Base-by-base conservation (phyloP, 2,888 invertebrate genomes). In the Lasioglossum zephyrum region DNA sequence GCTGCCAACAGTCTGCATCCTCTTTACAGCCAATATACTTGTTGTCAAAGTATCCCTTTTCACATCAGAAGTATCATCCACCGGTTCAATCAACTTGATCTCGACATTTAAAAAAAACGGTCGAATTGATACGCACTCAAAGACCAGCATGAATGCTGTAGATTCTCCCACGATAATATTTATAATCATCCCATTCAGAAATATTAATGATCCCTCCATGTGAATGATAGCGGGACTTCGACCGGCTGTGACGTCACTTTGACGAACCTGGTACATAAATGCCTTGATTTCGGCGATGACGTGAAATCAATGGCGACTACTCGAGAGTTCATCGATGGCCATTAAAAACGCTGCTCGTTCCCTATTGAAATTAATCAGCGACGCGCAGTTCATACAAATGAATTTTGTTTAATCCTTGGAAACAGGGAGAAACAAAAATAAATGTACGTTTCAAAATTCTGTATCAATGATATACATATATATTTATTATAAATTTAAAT, bases 11-110 rank as follows among this genome's bases (percentile, higher is more conserved):
- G 66, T 36, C 66, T 36, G 66, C 36, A 36, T 66, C 66, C 66
- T 66, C 66, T 66, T 66, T 66, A 31, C 36, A 36, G 66, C 36
- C 66, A 22, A 66, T 36, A 66, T 36, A 9, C 66, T 66, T 66
- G 9, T 66, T 66, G 66, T 66, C 36, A 66, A 66, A 66, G 66
- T 66, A 31, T 8, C 26, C 60, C 60, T 18, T 66, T 66, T 66
- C 66, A 36, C 22, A 36, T 22, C 36, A 66, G 9, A 31, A 66
- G 66, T 66, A 66, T 66, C 66, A 18, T 18, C 36, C 36, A 66
- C 36, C 36, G 66, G 66, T 66, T 36, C 18, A 8, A 36, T 66
- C 66, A 18, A 36, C 63, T 36, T 31, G 63, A 66, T 66, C 66
- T 31, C 18, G 66, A 18, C 66, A 36, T 66, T 66, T 18, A 66